phyloP scores from a whole-genome alignment of 1,140 invertebrate genomes.

The Ooceraea biroi region DNA sequence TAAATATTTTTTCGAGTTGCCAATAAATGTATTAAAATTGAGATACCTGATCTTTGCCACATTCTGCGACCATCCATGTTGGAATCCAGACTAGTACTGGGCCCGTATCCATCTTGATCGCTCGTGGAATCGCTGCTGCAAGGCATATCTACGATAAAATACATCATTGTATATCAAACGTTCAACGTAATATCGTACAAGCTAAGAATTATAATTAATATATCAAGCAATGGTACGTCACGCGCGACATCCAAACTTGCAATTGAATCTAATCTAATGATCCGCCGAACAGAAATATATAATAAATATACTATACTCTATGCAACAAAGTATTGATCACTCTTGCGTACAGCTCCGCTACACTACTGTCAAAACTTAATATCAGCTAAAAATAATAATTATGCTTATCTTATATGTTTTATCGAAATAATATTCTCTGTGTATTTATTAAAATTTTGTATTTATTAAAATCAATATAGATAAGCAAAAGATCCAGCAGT shows the following conservation, averaged over 20 bases:
- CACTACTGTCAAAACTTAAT: neutral
- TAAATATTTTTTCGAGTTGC: neutral
- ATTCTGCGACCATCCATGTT: slow-evolving; percentile 87
- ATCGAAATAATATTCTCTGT: slow-evolving; percentile 2
- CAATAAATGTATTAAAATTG: neutral
- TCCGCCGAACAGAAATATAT: slow-evolving; percentile 28
- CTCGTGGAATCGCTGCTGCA: slow-evolving; percentile 87
- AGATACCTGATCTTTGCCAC: slow-evolving; percentile 86
- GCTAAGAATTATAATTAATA: slow-evolving; percentile 40
- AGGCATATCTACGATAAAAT: slow-evolving; percentile 82
- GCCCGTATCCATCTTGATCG: slow-evolving; percentile 87
- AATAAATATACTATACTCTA: slow-evolving; percentile 24
- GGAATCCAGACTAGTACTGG: slow-evolving; percentile 88
- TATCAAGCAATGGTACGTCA: slow-evolving; percentile 47
- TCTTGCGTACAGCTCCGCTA: slow-evolving; percentile 50
- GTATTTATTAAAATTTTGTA: neutral
- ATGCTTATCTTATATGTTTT: neutral
- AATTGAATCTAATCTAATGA: slow-evolving; percentile 65
- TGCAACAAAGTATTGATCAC: slow-evolving; percentile 10
- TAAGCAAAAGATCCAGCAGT: neutral
- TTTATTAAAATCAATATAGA: neutral
- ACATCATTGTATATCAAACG: neutral
- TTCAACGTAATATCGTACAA: neutral
- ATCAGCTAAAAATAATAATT: neutral
- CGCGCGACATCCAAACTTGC: slow-evolving; percentile 48